phyloP scores from a whole-genome alignment of 1,140 invertebrate genomes.

The Mizuhopecten yessoensis region DNA sequence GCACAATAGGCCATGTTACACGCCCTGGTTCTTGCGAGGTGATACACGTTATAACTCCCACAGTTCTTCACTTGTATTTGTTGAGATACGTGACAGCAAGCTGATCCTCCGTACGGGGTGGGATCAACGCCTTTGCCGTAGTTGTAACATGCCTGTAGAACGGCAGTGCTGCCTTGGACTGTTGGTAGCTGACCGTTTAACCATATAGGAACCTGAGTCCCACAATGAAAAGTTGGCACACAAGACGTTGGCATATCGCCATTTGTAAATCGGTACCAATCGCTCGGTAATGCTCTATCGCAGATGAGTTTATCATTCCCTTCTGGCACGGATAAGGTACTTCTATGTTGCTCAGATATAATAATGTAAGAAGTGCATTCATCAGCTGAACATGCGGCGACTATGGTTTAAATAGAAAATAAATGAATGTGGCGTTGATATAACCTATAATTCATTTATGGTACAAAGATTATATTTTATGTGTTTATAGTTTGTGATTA shows the following conservation, averaged over 20 bases:
- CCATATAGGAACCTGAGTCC: neutral
- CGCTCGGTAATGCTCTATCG: neutral
- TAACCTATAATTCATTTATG: too few relatives aligned
- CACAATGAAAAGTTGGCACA: neutral
- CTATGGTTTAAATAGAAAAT: neutral
- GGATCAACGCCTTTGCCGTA: neutral
- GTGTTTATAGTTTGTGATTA: too few relatives aligned
- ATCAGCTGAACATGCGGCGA: neutral
- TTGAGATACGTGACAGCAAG: constrained; percentile 61
- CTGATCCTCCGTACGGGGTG: neutral
- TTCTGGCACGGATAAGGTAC: neutral
- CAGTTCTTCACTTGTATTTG: constrained; percentile 65
- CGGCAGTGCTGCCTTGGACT: neutral
- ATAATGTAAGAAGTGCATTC: neutral
- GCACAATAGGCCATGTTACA: constrained; percentile 69
- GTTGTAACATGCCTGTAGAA: neutral
- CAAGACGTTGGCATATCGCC: neutral
- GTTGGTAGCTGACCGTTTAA: neutral
- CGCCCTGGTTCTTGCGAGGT: constrained; percentile 51
- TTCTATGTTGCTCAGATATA: neutral
- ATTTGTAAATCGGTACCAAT: neutral
- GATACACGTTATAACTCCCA: constrained; percentile 63
- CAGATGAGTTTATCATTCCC: neutral
- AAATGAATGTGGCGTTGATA: too few relatives aligned
- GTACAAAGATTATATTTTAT: too few relatives aligned